Evolutionary conservation across 1,140 invertebrate genomes (phyloP).

Genomic region (Temnothorax longispinosus): DNA sequence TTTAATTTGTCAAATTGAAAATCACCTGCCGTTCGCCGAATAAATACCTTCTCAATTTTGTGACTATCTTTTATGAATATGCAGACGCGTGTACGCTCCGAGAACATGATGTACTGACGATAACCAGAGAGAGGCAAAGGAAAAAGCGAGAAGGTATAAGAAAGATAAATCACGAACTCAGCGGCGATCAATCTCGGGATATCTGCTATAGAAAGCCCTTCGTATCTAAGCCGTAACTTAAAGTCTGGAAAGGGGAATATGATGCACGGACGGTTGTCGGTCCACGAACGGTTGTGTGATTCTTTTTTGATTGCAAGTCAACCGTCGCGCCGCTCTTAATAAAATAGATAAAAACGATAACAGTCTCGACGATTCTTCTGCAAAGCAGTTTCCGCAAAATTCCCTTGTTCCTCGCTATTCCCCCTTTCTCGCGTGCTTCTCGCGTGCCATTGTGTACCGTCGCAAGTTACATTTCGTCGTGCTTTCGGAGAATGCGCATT

Average conservation of each 20-base stretch:
- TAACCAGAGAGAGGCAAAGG: background rate
- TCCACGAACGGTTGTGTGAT: slow-evolving; percentile 70
- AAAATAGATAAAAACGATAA: slow-evolving; percentile 37
- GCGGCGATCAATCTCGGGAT: slow-evolving; percentile 66
- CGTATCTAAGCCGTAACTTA: slow-evolving; percentile 73
- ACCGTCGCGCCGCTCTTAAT: slow-evolving; percentile 48
- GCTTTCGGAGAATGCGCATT: background rate
- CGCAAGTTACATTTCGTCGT: background rate
- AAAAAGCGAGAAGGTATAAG: slow-evolving; percentile 20
- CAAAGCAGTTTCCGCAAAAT: slow-evolving; percentile 14
- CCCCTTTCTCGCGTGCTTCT: no score
- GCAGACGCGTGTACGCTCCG: background rate
- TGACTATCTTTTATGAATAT: slow-evolving; percentile 57
- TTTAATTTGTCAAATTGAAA: background rate
- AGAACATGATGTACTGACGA: slow-evolving; percentile 9
- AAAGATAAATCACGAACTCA: slow-evolving; percentile 73
- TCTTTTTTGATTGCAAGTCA: slow-evolving; percentile 79
- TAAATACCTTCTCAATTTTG: slow-evolving; percentile 54
- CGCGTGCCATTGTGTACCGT: background rate
- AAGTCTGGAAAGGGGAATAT: slow-evolving; percentile 65
- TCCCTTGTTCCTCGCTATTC: slow-evolving; percentile 1
- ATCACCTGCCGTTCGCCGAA: background rate
- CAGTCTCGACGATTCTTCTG: background rate
- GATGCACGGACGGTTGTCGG: slow-evolving; percentile 50
- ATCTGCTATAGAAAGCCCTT: slow-evolving; percentile 48